A percentile compares a stretch with the other conserved stretches of the same genome.
phyloP scores from a whole-genome alignment of 2,888 invertebrate species.

The Heliconius ethilla region DNA sequence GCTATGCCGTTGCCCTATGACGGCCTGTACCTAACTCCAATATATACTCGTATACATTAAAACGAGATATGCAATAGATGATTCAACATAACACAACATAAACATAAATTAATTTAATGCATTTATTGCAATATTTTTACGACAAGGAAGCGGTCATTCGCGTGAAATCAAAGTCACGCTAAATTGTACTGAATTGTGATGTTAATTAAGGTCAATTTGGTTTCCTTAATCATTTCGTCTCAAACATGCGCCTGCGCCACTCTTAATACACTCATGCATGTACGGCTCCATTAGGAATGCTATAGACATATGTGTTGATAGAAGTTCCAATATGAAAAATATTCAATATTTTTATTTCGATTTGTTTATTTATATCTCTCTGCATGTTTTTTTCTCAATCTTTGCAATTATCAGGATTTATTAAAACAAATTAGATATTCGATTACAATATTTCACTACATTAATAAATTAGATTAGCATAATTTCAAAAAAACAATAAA shows the following conservation, averaged over 20 bases:
- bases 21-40: too few relatives aligned
- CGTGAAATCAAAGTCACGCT: slow-evolving; percentile 49
- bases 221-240: slow-evolving; percentile 61
- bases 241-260: slow-evolving; percentile 52
- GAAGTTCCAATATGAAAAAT: background rate
- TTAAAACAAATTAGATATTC: too few relatives aligned
- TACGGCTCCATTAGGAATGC: slow-evolving; percentile 35
- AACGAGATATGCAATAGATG: slow-evolving; percentile 7
- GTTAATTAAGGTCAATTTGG: slow-evolving; percentile 67
- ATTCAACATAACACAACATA: slow-evolving; percentile 32
- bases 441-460: too few relatives aligned
- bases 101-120: slow-evolving; percentile 40
- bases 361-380: too few relatives aligned
- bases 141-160: slow-evolving; percentile 46
- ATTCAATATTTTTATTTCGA: too few relatives aligned
- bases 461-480: too few relatives aligned
- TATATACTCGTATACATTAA: background rate
- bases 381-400: too few relatives aligned
- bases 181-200: slow-evolving; percentile 50
- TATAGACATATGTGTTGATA: slow-evolving; percentile 7
- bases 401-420: too few relatives aligned
- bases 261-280: slow-evolving; percentile 47
- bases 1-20: too few relatives aligned
- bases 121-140: slow-evolving; percentile 38
- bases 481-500: too few relatives aligned